Evolutionary conservation across 2,797 vertebrate genomes (phyloP).

Genomic region (Lemur catta): DNA sequence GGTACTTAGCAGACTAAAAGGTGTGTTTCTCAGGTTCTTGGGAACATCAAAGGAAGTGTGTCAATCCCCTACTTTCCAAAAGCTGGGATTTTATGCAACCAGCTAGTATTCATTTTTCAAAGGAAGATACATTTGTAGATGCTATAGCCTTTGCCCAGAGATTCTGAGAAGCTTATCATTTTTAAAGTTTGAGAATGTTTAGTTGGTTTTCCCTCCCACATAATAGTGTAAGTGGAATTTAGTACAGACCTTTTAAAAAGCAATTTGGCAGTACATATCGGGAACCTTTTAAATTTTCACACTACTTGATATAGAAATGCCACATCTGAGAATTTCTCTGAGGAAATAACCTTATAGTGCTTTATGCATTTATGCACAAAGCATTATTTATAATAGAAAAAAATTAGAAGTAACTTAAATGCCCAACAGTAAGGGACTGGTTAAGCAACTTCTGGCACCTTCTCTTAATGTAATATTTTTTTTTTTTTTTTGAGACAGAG

Average conservation of each 20-base stretch:
- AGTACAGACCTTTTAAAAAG: constrained; percentile 32
- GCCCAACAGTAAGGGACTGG: neutral
- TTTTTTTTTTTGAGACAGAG: too few relatives aligned
- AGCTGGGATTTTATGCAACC: neutral
- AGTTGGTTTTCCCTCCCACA: constrained; percentile 10
- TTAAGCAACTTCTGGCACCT: constrained; percentile 7
- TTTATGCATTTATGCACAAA: constrained; percentile 38
- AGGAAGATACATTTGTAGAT: constrained; percentile 25
- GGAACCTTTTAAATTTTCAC: neutral
- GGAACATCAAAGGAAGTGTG: neutral
- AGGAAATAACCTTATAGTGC: constrained; percentile 9
- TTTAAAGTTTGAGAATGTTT: constrained; percentile 9
- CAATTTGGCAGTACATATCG: neutral
- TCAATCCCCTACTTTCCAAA: neutral
- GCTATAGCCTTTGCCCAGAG: constrained; percentile 5
- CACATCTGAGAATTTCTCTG: constrained; percentile 32
- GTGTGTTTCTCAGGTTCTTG: neutral
- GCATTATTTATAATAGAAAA: constrained; percentile 25
- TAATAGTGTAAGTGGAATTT: constrained; percentile 18
- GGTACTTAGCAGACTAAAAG: constrained; percentile 3
- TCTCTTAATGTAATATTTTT: constrained; percentile 38
- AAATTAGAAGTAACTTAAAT: constrained; percentile 29
- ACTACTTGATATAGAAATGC: neutral
- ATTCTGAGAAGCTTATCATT: constrained; percentile 15
- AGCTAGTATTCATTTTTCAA: constrained; percentile 8